These are phyloP conservation scores for Leucophora obtusa DNA, from an alignment of 2,888 invertebrate species.

Conservation along the genomic window DNA sequence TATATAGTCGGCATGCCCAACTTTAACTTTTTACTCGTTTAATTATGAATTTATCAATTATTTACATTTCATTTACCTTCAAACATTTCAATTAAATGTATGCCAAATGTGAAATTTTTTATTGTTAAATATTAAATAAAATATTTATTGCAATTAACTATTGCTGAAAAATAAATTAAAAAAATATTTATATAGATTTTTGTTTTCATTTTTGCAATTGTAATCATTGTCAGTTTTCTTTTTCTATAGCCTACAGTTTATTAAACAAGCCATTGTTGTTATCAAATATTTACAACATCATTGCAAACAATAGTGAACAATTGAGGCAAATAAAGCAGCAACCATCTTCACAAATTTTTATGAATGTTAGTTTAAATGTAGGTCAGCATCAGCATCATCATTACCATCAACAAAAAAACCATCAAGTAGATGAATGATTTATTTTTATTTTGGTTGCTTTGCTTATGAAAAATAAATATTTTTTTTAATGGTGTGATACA, in stretches of 20 bases:
- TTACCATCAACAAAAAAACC: background rate
- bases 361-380: conserved; percentile 3
- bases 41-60: too few relatives aligned
- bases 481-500: background rate
- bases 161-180: background rate
- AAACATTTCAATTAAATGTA: background rate
- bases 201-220: conserved; percentile 6
- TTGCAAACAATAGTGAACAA: conserved; percentile 2
- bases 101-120: background rate
- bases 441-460: background rate
- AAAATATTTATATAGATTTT: background rate
- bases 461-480: background rate
- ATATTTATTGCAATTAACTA: background rate
- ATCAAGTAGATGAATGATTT: conserved; percentile 1
- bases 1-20: too few relatives aligned
- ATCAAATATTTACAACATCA: background rate
- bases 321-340: background rate
- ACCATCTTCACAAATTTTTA: background rate
- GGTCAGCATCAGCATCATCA: background rate
- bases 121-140: background rate
- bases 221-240: conserved; percentile 2
- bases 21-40: too few relatives aligned
- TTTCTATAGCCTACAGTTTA: conserved; percentile 3
- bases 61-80: background rate
- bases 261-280: conserved; percentile 5